Percentiles rank a stretch among this genome's conserved stretches.
Conservation (phyloP, 2,888 invertebrate genomes). For the Papilio gigon region DNA sequence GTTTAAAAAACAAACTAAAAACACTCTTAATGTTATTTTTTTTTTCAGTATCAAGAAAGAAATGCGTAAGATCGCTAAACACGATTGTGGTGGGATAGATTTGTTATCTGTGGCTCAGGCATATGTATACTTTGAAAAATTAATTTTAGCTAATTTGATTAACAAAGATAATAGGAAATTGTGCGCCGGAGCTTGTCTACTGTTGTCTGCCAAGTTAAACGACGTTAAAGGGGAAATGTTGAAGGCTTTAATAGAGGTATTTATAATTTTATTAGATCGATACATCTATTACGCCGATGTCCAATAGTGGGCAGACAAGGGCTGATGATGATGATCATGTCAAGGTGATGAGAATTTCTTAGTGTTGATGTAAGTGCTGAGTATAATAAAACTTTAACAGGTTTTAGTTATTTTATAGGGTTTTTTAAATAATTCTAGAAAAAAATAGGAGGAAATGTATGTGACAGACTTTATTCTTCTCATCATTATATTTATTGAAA, state of each 20-base stretch:
- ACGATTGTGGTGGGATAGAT: constrained; percentile 90
- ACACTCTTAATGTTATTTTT: constrained; percentile 12
- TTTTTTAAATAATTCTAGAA: no score
- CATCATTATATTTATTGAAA: no score
- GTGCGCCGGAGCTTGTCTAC: constrained; percentile 96
- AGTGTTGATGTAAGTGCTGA: no score
- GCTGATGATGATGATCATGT: neutral
- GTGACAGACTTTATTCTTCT: no score
- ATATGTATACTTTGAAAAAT: constrained; percentile 98
- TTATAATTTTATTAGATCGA: constrained; percentile 26
- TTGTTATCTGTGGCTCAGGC: constrained; percentile 96
- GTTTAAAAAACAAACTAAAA: neutral
- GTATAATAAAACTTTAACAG: no score
- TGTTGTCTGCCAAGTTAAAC: constrained; percentile 97
- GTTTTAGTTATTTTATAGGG: no score
- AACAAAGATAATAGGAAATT: constrained; percentile 97
- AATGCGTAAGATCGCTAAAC: constrained; percentile 95
- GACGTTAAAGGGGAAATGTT: constrained; percentile 96
- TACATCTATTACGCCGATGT: no score
- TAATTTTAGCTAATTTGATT: constrained; percentile 94
- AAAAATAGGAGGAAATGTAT: no score
- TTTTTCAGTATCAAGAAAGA: constrained; percentile 93
- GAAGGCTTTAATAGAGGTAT: constrained; percentile 93
- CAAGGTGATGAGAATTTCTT: no score
- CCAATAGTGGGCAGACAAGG: no score